Percentiles rank a stretch among this genome's conserved stretches.
Conservation (phyloP, 2,797 vertebrate species). For the Sternotherus odoratus region DNA sequence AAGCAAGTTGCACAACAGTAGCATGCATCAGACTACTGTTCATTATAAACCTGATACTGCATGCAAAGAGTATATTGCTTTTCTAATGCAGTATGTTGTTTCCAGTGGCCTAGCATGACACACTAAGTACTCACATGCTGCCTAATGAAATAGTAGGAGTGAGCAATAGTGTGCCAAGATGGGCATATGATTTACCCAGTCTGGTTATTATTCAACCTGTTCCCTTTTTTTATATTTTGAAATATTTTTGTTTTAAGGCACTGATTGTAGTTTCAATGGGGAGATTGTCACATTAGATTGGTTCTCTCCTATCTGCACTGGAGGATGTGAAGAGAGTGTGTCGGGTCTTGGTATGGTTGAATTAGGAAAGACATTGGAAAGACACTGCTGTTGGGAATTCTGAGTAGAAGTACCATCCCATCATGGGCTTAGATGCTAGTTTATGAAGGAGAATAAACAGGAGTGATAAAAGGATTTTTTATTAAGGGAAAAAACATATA, state of each 20-base stretch:
- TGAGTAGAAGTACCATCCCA: background rate
- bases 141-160: slow-evolving; percentile 41
- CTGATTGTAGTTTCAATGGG: slow-evolving; percentile 33
- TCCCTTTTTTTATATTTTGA: background rate
- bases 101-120: slow-evolving; percentile 26
- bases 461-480: background rate
- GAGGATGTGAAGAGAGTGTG: background rate
- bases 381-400: slow-evolving; percentile 5
- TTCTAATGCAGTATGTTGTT: slow-evolving; percentile 20
- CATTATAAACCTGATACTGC: background rate
- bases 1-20: slow-evolving; percentile 49
- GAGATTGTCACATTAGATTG: slow-evolving; percentile 16
- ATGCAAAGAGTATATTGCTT: slow-evolving; percentile 15
- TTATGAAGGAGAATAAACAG: background rate
- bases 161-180: slow-evolving; percentile 27
- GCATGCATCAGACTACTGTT: slow-evolving; percentile 1
- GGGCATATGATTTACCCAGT: slow-evolving; percentile 23
- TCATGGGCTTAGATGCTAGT: slow-evolving; percentile 1
- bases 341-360: fast-evolving
- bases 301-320: slow-evolving; percentile 34
- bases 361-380: background rate
- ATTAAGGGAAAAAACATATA: background rate
- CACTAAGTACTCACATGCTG: slow-evolving; percentile 29
- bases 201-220: slow-evolving; percentile 32
- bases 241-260: slow-evolving; percentile 31